Evolutionary conservation across 2,113 vertebrate species (phyloP), one percentile per base, ranked within the genome.

Genomic region (Pseudolaguvia tuberculata): DNA sequence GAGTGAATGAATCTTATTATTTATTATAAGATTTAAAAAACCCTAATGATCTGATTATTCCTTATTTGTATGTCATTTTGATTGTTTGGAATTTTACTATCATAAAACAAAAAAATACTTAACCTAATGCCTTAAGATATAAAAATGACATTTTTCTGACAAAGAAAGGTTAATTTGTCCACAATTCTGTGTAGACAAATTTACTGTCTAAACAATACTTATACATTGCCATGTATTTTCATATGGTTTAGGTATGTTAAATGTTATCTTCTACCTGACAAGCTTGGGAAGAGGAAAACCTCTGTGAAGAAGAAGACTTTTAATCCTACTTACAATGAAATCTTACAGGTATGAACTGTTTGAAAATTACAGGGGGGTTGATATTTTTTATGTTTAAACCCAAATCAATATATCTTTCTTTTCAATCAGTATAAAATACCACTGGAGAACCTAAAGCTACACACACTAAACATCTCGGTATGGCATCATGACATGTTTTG

Each of bases 401-500:
- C 55, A 12, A 70, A 11, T 13, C 2, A n/a, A 50, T 51, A 48
- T 70, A 14, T 50, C 7, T 6, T 70, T 45, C 13, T 83, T 23
- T 79, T 51, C 59, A 1, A 67, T 42, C 79, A 98, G 96, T 98
- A 95, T 83, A 97, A 95, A 89, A 85, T 94, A 29, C 82, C 84
- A 59, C 91, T 92, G 70, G 83, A 83, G 12, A 70, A 84, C 47
- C 80, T 99, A 77, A 92, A 89, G 83, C 87, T 84, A 27, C 94
- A 93, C 78, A 92, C 71, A 8, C 75, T 99, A 79, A 96, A 92
- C 78, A 23, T 97, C 45, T 98, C 96, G 0, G 94, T 98, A 55
- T 98, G 96, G 95, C 96, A 99, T 82, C 90, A 95, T 2, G 92
- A 95, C 80, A 92, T 86, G 0, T 95, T 99, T 87, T 94, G 95